phyloP scores from a whole-genome alignment of 1,140 invertebrate genomes.

The Ridgeia piscesae region DNA sequence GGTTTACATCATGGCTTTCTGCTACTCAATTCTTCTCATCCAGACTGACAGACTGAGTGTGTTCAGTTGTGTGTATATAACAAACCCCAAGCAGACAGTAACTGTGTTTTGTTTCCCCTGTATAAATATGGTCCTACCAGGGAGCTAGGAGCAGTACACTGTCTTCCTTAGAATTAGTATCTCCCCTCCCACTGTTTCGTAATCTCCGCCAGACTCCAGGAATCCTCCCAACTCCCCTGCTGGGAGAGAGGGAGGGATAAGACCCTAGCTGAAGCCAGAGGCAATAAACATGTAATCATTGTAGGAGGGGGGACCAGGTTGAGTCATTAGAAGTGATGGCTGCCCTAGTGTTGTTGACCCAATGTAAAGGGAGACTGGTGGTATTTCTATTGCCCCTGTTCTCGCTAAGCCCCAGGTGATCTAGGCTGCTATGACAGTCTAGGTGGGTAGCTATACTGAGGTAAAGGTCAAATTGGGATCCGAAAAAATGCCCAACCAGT shows the following conservation, averaged over 20 bases:
- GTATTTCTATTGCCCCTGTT: neutral
- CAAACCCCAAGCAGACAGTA: neutral
- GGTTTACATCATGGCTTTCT: neutral
- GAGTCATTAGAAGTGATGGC: neutral
- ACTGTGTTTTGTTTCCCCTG: neutral
- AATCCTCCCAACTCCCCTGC: neutral
- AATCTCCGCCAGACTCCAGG: neutral
- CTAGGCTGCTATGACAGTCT: neutral
- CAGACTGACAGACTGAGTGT: neutral
- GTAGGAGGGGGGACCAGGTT: neutral
- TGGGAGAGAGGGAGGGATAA: neutral
- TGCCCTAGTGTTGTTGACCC: neutral
- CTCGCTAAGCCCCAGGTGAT: neutral
- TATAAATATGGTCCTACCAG: neutral
- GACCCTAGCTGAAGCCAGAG: neutral
- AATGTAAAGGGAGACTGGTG: neutral
- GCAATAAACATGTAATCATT: neutral
- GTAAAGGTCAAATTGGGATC: neutral
- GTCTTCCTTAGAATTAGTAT: neutral
- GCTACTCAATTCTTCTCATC: neutral
- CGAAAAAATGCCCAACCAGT: neutral
- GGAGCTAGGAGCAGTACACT: neutral
- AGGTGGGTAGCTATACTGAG: neutral
- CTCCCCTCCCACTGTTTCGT: neutral
- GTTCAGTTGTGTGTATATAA: neutral